Conservation (phyloP, 1,140 invertebrate species). For the Drosophila ambigua region DNA sequence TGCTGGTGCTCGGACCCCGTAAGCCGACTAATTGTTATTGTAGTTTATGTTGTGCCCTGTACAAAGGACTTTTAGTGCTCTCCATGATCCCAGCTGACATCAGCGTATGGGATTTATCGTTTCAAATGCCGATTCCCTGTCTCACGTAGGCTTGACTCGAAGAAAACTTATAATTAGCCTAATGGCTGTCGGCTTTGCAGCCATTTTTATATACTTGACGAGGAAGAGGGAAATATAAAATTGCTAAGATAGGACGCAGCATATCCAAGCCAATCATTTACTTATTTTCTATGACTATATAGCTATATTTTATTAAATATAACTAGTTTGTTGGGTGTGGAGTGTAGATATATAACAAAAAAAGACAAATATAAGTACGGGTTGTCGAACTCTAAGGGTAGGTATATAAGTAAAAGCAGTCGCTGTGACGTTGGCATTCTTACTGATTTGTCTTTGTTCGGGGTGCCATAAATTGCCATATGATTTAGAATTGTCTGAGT, state of each 20-base stretch:
- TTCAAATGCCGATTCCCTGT: slow-evolving; percentile 41
- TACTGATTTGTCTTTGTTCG: too few relatives aligned
- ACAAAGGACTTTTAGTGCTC: slow-evolving; percentile 20
- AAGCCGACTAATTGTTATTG: slow-evolving; percentile 76
- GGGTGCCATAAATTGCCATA: slow-evolving; percentile 51
- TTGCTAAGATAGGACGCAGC: too few relatives aligned
- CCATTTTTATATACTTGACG: too few relatives aligned
- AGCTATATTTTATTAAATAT: too few relatives aligned
- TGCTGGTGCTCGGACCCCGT: slow-evolving; percentile 5
- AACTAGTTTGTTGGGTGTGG: too few relatives aligned
- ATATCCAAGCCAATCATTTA: too few relatives aligned
- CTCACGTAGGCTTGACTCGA: slow-evolving; percentile 18
- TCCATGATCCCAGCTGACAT: slow-evolving; percentile 42
- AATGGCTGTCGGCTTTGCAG: slow-evolving; percentile 49
- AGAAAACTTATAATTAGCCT: slow-evolving; percentile 69
- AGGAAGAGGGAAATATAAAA: too few relatives aligned
- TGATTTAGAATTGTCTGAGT: slow-evolving; percentile 50
- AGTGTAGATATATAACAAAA: too few relatives aligned
- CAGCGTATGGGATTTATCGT: slow-evolving; percentile 49
- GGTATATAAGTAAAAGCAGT: too few relatives aligned
- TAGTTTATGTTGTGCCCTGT: slow-evolving; percentile 44
- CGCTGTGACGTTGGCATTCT: not conserved
- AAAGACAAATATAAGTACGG: too few relatives aligned
- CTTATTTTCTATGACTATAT: too few relatives aligned
- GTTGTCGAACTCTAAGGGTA: too few relatives aligned